Conservation (phyloP, 2,113 vertebrate genomes). For the Urocolius indicus region DNA sequence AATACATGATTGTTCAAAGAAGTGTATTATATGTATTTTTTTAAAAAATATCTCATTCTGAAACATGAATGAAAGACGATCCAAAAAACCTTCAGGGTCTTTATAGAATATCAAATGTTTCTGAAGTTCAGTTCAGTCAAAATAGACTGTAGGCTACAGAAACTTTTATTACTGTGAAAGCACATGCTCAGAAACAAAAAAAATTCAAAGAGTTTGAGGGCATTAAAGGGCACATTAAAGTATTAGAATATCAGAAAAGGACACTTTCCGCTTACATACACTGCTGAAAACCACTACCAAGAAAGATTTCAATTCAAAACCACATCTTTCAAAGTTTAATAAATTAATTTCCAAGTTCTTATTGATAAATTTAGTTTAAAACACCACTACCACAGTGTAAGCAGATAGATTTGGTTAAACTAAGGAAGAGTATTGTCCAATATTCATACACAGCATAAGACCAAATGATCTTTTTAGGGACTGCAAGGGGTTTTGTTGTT, state of each 20-base stretch:
- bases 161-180: background rate
- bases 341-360: background rate
- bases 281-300: background rate
- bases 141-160: background rate
- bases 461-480: background rate
- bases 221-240: background rate
- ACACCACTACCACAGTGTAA: background rate
- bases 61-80: background rate
- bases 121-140: background rate
- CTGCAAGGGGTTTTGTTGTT: background rate
- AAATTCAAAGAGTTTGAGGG: background rate
- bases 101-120: background rate
- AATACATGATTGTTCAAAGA: conserved; percentile 27
- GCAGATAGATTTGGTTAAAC: background rate
- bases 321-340: background rate
- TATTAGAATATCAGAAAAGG: background rate
- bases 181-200: background rate
- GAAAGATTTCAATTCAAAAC: background rate
- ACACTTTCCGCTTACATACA: background rate
- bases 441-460: background rate
- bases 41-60: background rate
- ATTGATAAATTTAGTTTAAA: background rate
- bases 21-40: background rate
- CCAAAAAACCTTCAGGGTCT: background rate
- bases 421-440: background rate